Evolutionary conservation across 2,888 invertebrate species (phyloP).

Genomic region (Idaea biselata): DNA sequence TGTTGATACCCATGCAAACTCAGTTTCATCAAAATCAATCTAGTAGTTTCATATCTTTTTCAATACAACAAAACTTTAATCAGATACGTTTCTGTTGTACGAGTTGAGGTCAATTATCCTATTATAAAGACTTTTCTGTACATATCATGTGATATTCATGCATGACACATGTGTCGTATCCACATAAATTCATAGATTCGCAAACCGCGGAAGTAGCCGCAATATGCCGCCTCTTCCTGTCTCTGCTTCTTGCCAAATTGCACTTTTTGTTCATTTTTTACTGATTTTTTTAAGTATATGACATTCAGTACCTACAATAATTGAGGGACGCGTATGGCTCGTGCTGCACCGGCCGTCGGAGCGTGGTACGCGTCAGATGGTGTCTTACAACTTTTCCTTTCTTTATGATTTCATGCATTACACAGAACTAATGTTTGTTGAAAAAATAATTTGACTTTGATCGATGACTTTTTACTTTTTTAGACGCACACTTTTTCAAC

Average conservation of each 20-base stretch:
- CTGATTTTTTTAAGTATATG: slow-evolving; percentile 39
- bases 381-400: slow-evolving; percentile 51
- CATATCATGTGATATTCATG: no score
- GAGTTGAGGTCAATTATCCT: no score
- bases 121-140: background rate
- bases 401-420: slow-evolving; percentile 29
- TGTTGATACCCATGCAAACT: no score
- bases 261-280: slow-evolving; percentile 57
- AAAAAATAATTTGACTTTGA: background rate
- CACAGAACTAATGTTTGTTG: background rate
- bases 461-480: no score
- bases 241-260: slow-evolving; percentile 68
- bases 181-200: slow-evolving; percentile 34
- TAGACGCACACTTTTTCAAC: no score
- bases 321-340: slow-evolving; percentile 64
- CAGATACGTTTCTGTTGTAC: no score
- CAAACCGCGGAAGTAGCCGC: slow-evolving; percentile 74
- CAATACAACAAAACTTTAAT: no score
- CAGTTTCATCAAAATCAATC: background rate
- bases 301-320: slow-evolving; percentile 38
- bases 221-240: slow-evolving; percentile 75
- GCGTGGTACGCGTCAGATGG: slow-evolving; percentile 43
- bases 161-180: no score
- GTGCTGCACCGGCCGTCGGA: slow-evolving; percentile 40
- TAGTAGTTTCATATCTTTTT: no score